phyloP scores from a whole-genome alignment of 2,797 vertebrate species.

The Etheostoma nigrum region DNA sequence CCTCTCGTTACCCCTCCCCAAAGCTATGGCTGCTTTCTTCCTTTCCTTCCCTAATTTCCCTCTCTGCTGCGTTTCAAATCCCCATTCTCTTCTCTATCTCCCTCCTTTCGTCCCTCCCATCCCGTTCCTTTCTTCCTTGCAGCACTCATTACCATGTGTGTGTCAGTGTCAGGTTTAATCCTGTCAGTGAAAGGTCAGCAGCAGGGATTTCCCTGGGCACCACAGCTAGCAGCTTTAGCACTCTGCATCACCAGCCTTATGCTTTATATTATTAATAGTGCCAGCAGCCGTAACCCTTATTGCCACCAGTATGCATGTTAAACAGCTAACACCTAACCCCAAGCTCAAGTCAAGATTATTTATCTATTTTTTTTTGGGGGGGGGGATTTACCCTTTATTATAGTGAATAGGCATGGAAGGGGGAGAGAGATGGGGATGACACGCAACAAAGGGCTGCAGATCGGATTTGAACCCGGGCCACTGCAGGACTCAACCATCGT shows the following conservation, averaged over 20 bases:
- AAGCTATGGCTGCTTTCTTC: slow-evolving; percentile 5
- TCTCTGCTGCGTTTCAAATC: slow-evolving; percentile 28
- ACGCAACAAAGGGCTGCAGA: too few relatives aligned
- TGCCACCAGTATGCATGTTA: slow-evolving; percentile 76
- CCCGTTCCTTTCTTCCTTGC: slow-evolving; percentile 44
- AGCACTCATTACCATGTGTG: slow-evolving; percentile 72
- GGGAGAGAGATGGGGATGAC: too few relatives aligned
- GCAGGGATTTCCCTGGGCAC: slow-evolving; percentile 83
- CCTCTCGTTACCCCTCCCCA: background rate
- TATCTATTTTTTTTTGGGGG: too few relatives aligned
- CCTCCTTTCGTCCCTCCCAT: slow-evolving; percentile 18
- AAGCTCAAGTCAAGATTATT: slow-evolving; percentile 28
- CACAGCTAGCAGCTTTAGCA: slow-evolving; percentile 78
- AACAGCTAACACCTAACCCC: slow-evolving; percentile 66
- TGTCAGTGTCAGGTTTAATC: slow-evolving; percentile 81
- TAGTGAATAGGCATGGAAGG: too few relatives aligned
- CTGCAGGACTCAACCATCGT: background rate
- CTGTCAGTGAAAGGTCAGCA: slow-evolving; percentile 84
- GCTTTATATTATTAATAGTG: slow-evolving; percentile 77
- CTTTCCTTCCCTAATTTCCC: slow-evolving; percentile 26
- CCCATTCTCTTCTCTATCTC: slow-evolving; percentile 26
- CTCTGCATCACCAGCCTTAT: slow-evolving; percentile 76
- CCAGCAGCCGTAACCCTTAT: slow-evolving; percentile 61
- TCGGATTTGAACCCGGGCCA: too few relatives aligned
- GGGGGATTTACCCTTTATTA: too few relatives aligned